These are phyloP conservation scores for Drosophila anomalata DNA, from an alignment of 2,888 invertebrate species.

Conservation along the genomic window DNA sequence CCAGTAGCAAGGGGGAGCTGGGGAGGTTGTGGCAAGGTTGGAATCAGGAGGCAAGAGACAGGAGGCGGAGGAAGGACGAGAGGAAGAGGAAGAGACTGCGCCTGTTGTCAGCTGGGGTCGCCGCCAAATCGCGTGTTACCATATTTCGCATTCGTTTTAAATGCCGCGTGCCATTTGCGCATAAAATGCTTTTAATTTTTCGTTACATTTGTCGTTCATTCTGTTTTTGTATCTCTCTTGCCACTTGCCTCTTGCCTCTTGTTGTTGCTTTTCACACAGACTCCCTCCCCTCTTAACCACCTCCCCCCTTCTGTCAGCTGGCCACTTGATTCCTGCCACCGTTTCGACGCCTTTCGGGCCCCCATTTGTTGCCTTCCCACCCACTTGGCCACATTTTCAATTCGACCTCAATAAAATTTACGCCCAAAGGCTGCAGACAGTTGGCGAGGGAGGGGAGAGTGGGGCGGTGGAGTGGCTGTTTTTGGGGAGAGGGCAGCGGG, in stretches of 20 bases:
- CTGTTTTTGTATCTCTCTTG: constrained; percentile 11
- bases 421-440: constrained; percentile 37
- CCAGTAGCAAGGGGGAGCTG: background rate
- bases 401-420: constrained; percentile 77
- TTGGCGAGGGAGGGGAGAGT: background rate
- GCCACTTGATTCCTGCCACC: constrained; percentile 5
- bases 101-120: constrained; percentile 23
- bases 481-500: constrained; percentile 6
- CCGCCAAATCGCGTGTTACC: constrained; percentile 73
- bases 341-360: background rate
- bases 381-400: constrained; percentile 71
- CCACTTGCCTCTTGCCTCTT: constrained; percentile 25
- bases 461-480: background rate
- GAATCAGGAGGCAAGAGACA: background rate
- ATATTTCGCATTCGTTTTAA: constrained; percentile 77
- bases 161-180: constrained; percentile 71
- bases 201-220: constrained; percentile 63
- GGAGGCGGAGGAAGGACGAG: background rate
- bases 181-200: constrained; percentile 78
- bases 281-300: background rate
- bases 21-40: background rate
- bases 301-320: background rate
- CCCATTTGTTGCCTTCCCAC: constrained; percentile 12
- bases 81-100: background rate
- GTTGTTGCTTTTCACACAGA: constrained; percentile 21